A percentile compares a stretch with the other conserved stretches of the same genome.
Conservation (phyloP, 2,797 vertebrate species). For the Gambusia yucatana region DNA sequence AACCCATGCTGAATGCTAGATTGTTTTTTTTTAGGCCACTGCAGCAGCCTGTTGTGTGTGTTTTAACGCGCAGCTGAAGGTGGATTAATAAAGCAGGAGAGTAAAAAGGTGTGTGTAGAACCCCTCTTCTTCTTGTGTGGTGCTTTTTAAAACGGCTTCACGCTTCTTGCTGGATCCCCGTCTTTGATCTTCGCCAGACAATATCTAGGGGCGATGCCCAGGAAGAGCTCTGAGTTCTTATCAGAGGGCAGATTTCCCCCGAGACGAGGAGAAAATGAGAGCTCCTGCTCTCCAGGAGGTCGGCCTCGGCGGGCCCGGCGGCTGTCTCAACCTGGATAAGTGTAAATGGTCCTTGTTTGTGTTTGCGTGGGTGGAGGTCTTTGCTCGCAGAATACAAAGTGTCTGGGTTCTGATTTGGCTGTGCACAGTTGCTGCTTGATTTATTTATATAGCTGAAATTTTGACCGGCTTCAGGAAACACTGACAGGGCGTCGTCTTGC, state of each 20-base stretch:
- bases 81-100: constrained; percentile 49
- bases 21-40: constrained; percentile 45
- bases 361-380: constrained; percentile 31
- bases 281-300: constrained; percentile 74
- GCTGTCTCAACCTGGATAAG: constrained; percentile 62
- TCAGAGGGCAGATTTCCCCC: constrained; percentile 81
- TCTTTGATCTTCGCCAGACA: constrained; percentile 77
- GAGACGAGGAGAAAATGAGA: constrained; percentile 80
- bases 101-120: constrained; percentile 53
- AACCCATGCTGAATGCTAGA: constrained; percentile 40
- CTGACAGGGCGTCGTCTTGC: not conserved
- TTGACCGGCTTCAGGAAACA: not conserved
- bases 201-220: constrained; percentile 78
- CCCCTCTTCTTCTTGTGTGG: constrained; percentile 52
- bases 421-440: not conserved
- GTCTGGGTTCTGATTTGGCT: constrained; percentile 10
- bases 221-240: constrained; percentile 77
- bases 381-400: constrained; percentile 27
- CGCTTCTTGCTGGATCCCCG: constrained; percentile 62
- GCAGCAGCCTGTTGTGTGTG: constrained; percentile 32
- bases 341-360: constrained; percentile 33
- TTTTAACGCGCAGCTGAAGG: constrained; percentile 55
- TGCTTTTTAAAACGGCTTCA: constrained; percentile 54
- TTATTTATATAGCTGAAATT: not conserved
- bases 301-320: constrained; percentile 59